Percentiles rank a stretch among this genome's conserved stretches.
Evolutionary conservation across 2,797 vertebrate species (phyloP).

Genomic region (Nannoperca obscura): DNA sequence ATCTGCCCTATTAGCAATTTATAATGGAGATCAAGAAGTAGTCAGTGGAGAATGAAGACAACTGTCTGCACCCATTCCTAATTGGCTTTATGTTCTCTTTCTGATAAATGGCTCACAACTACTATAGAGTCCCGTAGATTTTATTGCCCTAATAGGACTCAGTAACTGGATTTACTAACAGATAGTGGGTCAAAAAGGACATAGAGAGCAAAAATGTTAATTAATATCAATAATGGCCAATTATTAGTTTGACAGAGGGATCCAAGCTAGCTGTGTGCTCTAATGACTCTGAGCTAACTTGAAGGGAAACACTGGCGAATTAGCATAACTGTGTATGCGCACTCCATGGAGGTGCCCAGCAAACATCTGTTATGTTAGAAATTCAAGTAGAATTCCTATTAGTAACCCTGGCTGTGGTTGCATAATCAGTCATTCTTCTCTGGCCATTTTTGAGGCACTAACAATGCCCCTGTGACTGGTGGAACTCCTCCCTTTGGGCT

Average conservation of each 20-base stretch:
- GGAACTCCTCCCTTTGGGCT: conserved; percentile 87
- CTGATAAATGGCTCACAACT: conserved; percentile 98
- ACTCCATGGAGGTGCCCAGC: conserved; percentile 93
- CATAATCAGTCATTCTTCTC: conserved; percentile 97
- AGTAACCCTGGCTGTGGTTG: conserved; percentile 92
- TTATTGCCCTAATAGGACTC: conserved; percentile 97
- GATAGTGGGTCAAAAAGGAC: conserved; percentile 95
- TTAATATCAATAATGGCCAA: conserved; percentile 99
- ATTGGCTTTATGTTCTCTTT: conserved; percentile 99
- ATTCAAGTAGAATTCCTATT: conserved; percentile 98
- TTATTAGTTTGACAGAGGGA: conserved; percentile 99
- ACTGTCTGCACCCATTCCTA: conserved; percentile 96
- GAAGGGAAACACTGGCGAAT: conserved; percentile 95
- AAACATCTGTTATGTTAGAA: conserved; percentile 99
- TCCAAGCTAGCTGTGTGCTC: conserved; percentile 96
- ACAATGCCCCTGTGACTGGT: conserved; percentile 91
- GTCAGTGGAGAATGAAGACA: conserved; percentile 98
- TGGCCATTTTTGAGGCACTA: conserved; percentile 91
- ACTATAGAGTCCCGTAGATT: conserved; percentile 89
- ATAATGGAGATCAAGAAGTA: conserved; percentile 99
- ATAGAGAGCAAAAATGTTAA: conserved; percentile 99
- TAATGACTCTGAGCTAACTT: conserved; percentile 97
- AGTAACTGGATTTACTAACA: conserved; percentile 99
- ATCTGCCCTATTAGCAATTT: conserved; percentile 99
- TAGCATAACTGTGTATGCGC: conserved; percentile 98